A percentile compares a stretch with the other conserved stretches of the same genome.
Evolutionary conservation across 1,140 invertebrate species (phyloP).

Genomic region (Mizuhopecten yessoensis): DNA sequence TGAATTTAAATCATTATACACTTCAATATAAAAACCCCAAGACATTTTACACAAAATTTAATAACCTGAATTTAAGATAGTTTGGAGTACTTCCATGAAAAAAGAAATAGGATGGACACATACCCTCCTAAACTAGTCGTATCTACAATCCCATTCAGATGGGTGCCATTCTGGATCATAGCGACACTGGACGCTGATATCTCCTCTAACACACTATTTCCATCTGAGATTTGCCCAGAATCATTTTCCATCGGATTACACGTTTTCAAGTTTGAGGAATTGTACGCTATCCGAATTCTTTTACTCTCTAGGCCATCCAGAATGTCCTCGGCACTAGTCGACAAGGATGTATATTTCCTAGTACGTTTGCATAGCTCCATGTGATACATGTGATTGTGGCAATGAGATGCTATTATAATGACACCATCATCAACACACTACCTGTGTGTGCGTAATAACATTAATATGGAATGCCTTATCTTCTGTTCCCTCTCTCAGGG

Average conservation of each 20-base stretch:
- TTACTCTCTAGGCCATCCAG: constrained; percentile 37
- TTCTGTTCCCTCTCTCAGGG: not conserved
- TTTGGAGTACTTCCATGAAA: not conserved
- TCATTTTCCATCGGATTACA: constrained; percentile 38
- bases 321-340: constrained; percentile 31
- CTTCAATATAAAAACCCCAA: too few species aligned
- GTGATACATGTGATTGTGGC: constrained; percentile 32
- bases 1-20: too few species aligned
- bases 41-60: too few species aligned
- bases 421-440: constrained; percentile 38
- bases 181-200: not conserved
- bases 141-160: not conserved
- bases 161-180: not conserved
- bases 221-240: not conserved
- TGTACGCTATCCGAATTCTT: constrained; percentile 30
- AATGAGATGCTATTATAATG: not conserved
- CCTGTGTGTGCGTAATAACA: constrained; percentile 10
- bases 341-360: constrained; percentile 39
- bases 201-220: constrained; percentile 26
- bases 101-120: not conserved
- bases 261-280: constrained; percentile 23
- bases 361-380: constrained; percentile 37
- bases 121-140: not conserved
- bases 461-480: constrained; percentile 39
- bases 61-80: not conserved